These are phyloP conservation scores for Melikaiella ostensackeni DNA, from an alignment of 2,888 invertebrate genomes.

Conservation along the genomic window DNA sequence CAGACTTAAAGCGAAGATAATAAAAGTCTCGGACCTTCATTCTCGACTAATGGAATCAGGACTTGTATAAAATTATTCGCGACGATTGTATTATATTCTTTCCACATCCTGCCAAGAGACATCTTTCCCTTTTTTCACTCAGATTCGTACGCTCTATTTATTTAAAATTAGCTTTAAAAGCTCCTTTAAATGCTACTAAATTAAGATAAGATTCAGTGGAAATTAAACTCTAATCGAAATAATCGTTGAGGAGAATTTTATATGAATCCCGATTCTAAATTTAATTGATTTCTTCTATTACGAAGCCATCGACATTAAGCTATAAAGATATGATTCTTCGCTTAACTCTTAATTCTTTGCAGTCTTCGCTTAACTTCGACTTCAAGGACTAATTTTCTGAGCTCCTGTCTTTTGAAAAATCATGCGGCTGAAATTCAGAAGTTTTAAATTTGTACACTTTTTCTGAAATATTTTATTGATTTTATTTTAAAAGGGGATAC, in stretches of 20 bases:
- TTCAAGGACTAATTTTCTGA: background rate
- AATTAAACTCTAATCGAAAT: background rate
- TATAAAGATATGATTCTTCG: conserved; percentile 12
- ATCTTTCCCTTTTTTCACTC: background rate
- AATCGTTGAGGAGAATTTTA: background rate
- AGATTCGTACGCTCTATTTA: too few species aligned
- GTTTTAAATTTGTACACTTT: background rate
- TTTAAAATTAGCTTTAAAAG: background rate
- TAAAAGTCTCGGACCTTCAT: background rate
- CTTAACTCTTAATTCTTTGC: too few species aligned
- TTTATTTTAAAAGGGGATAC: too few species aligned
- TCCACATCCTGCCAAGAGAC: background rate
- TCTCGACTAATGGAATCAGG: background rate
- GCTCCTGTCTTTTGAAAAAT: background rate
- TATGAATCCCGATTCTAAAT: background rate
- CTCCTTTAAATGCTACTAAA: background rate
- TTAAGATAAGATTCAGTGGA: background rate
- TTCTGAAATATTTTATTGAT: too few species aligned
- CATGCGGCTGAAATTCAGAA: background rate
- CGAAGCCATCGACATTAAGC: background rate
- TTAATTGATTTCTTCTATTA: background rate
- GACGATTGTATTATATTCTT: background rate
- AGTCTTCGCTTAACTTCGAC: background rate
- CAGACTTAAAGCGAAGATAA: background rate
- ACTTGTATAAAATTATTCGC: background rate